Evolutionary conservation across 23 tunicate genomes (phyloP).

Genomic region (Styela clava): DNA sequence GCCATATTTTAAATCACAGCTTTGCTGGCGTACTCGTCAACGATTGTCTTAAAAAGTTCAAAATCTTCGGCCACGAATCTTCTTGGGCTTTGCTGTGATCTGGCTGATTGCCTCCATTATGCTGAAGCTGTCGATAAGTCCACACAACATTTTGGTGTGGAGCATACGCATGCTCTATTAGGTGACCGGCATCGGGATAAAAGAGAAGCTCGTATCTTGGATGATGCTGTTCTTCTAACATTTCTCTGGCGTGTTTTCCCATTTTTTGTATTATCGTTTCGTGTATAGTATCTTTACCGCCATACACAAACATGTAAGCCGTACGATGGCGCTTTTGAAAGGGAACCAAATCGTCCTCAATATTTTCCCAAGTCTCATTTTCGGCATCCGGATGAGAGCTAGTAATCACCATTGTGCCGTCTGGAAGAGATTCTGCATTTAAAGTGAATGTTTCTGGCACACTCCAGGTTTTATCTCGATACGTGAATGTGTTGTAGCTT

Average conservation of each 20-base stretch:
- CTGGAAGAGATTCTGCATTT: not conserved
- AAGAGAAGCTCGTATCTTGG: slow-evolving; percentile 27
- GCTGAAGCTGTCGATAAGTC: not conserved
- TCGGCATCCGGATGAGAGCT: not conserved
- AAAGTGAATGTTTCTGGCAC: not conserved
- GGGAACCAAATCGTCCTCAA: not conserved
- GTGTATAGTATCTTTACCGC: slow-evolving; percentile 11
- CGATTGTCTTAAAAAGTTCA: slow-evolving; percentile 25
- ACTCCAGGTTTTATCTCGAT: not conserved
- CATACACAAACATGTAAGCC: slow-evolving; percentile 32
- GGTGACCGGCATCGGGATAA: slow-evolving; percentile 34
- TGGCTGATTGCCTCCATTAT: slow-evolving; percentile 14
- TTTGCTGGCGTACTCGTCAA: not conserved
- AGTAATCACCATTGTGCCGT: not conserved
- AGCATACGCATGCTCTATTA: slow-evolving; percentile 28
- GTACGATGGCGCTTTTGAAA: slow-evolving; percentile 28
- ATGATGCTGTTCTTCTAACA: slow-evolving; percentile 8
- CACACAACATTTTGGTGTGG: slow-evolving; percentile 4
- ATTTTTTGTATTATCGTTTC: not conserved
- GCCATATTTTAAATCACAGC: no score
- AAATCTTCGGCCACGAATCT: slow-evolving; percentile 31
- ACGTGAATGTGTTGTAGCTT: not conserved
- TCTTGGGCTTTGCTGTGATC: slow-evolving; percentile 41
- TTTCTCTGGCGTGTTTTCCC: not conserved
- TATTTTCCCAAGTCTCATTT: not conserved